Evolutionary conservation across 2,888 invertebrate genomes (phyloP).

Genomic region (Arge pagana): DNA sequence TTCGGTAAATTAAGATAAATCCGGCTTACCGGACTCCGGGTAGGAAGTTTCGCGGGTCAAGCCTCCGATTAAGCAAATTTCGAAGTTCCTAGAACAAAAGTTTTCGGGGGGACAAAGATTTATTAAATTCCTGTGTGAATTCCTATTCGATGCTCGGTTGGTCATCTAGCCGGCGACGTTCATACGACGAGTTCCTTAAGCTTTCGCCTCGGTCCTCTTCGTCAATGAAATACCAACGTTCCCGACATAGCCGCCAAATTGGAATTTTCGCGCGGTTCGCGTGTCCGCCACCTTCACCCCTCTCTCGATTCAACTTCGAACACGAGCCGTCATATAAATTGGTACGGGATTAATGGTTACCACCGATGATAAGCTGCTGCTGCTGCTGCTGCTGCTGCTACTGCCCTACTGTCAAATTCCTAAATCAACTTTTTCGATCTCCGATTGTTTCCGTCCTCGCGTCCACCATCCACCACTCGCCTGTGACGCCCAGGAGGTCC

Average conservation of each 20-base stretch:
- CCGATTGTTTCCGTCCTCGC: too few species aligned
- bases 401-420: too few species aligned
- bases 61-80: too few species aligned
- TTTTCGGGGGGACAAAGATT: conserved; percentile 8
- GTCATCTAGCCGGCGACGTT: not conserved
- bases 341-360: too few species aligned
- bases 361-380: too few species aligned
- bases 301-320: not conserved
- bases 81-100: not conserved
- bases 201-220: not conserved
- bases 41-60: too few species aligned
- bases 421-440: too few species aligned
- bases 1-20: too few species aligned
- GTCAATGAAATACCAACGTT: conserved; percentile 10
- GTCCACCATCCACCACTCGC: not conserved
- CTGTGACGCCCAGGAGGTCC: not conserved
- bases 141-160: conserved; percentile 4
- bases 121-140: conserved; percentile 15
- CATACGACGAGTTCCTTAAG: not conserved
- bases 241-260: conserved; percentile 1
- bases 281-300: not conserved
- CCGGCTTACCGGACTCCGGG: too few species aligned
- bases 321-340: too few species aligned
- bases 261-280: conserved; percentile 2
- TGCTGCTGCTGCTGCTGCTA: too few species aligned